Evolutionary conservation across 2,888 invertebrate species (phyloP).

Genomic region (Matsumyia berberina): DNA sequence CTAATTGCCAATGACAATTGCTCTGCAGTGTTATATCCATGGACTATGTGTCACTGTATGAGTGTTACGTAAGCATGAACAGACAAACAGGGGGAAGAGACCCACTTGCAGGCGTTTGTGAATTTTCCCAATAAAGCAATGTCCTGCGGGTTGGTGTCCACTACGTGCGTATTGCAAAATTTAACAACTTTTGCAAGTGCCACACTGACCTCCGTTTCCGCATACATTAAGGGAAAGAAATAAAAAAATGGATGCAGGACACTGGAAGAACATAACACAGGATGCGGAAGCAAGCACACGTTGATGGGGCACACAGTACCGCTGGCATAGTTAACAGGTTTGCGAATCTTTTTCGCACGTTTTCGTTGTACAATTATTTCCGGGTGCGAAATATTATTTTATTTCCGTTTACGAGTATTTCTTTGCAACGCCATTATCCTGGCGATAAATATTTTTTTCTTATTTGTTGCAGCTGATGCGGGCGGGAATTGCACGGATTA

Average conservation of each 20-base stretch:
- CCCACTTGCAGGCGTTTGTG: constrained; percentile 38
- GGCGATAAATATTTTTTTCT: not conserved
- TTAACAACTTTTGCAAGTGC: constrained; percentile 59
- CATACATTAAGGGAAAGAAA: constrained; percentile 47
- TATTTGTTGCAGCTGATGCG: not conserved
- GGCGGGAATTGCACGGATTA: not conserved
- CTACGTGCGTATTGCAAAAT: constrained; percentile 35
- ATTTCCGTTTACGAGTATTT: constrained; percentile 5
- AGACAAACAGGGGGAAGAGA: no score
- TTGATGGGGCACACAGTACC: constrained; percentile 8
- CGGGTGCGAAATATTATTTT: constrained; percentile 11
- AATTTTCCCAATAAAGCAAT: constrained; percentile 21
- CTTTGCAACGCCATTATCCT: not conserved
- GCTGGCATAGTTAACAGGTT: not conserved
- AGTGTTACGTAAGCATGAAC: constrained; percentile 55
- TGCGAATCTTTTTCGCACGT: constrained; percentile 39
- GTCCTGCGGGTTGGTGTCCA: constrained; percentile 17
- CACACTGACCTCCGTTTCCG: constrained; percentile 45
- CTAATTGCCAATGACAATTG: constrained; percentile 72
- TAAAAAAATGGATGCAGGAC: not conserved
- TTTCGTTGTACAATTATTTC: constrained; percentile 36
- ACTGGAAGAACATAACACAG: constrained; percentile 33
- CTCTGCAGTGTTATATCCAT: constrained; percentile 47
- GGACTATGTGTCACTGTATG: constrained; percentile 21
- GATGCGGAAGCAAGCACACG: constrained; percentile 53